Conservation (phyloP, 2,797 vertebrate genomes). For the Anomalospiza imberbis region DNA sequence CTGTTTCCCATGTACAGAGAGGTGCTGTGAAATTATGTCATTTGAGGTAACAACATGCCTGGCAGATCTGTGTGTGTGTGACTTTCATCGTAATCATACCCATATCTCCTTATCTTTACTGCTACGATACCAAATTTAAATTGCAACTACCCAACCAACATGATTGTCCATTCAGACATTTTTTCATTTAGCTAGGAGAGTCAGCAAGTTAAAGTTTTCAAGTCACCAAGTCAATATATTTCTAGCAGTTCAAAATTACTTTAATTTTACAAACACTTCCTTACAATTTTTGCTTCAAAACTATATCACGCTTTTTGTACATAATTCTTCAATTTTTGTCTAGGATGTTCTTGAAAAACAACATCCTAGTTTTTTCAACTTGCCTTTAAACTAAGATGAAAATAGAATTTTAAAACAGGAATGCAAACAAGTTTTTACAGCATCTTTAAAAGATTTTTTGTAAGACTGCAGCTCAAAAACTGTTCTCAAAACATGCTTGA, state of each 20-base stretch:
- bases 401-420: background rate
- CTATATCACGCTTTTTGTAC: background rate
- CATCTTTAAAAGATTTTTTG: background rate
- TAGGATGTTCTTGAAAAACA: background rate
- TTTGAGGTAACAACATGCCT: background rate
- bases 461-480: background rate
- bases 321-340: background rate
- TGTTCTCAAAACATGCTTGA: background rate
- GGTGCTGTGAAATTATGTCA: background rate
- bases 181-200: background rate
- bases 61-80: background rate
- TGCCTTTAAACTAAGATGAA: background rate
- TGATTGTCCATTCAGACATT: background rate
- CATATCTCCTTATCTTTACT: background rate
- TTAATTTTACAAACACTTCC: background rate
- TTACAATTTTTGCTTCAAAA: background rate
- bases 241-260: background rate
- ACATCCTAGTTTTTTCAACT: background rate
- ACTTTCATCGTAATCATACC: background rate
- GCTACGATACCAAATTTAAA: background rate
- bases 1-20: background rate
- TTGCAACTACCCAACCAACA: background rate
- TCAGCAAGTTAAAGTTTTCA: background rate
- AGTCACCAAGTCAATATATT: background rate
- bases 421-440: background rate